Evolutionary conservation across 1,140 invertebrate genomes (phyloP), one percentile per base, ranked within the genome.

Genomic region (Psilanteris sp.): DNA sequence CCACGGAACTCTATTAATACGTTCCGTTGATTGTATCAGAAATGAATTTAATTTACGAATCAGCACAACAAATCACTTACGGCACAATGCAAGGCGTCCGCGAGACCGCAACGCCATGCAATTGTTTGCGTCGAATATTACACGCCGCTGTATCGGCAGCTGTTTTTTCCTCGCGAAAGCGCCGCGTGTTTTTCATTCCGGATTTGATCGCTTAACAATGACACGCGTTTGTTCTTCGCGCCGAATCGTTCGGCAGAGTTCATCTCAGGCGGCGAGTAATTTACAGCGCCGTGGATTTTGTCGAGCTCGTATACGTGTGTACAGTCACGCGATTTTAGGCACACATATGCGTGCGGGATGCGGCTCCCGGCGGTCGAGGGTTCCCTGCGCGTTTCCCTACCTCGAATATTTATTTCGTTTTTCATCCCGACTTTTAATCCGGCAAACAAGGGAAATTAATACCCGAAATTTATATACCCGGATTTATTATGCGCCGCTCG

Each of bases 221-320:
- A 20, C 24, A 26, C 8, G 10, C 8, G 32, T 36, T 52, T 52
- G 46, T 52, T 52, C 41, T 41, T 41, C n/a, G n/a, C n/a, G n/a
- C n/a, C n/a, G n/a, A n/a, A n/a, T n/a, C n/a, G n/a, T n/a, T n/a
- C n/a, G n/a, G n/a, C n/a, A n/a, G n/a, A n/a, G 32, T 55, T 55
- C 29, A 11, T 11, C 22, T n/a, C n/a, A n/a, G n/a, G 8, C 22
- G 5, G 15, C 7, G 18, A 27, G 36, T 39, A 55, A 55, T 55
- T 55, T 55, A 55, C 36, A 24, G 14, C 24, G 7, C 15, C 7
- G 50, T 55, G 34, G 50, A 55, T 55, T 55, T 55, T 55, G 34
- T 55, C 34, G 34, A 41, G 34, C 41, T 55, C 36, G 29, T 31
- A 16, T 55, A 11, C 32, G n/a, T 1, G n/a, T 8, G 6, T 24